Evolutionary conservation across 2,113 vertebrate species (phyloP).

Genomic region (Callionymus lyra): DNA sequence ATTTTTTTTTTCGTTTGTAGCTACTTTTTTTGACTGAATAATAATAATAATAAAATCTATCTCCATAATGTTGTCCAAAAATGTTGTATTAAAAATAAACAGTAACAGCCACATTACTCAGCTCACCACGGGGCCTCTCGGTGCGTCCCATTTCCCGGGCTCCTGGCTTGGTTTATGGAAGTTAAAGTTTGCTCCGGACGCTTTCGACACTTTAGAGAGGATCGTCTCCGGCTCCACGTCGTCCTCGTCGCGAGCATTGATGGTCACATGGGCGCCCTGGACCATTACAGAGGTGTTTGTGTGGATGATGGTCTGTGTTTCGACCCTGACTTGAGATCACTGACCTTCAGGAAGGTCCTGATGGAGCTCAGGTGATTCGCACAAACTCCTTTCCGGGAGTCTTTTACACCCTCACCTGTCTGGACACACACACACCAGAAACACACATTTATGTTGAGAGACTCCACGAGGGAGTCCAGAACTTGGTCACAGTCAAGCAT

Average conservation of each 20-base stretch:
- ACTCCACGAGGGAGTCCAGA: no score
- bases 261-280: conserved; percentile 87
- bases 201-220: conserved; percentile 82
- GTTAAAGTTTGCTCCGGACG: conserved; percentile 81
- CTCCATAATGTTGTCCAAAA: no score
- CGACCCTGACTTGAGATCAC: no score
- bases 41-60: no score
- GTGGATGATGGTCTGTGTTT: no score
- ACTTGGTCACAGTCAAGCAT: not conserved
- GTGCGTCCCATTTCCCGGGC: conserved; percentile 68
- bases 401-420: conserved; percentile 73
- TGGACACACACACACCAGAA: conserved; percentile 17
- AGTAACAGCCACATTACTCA: no score
- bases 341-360: conserved; percentile 83
- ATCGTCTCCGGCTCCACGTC: conserved; percentile 84
- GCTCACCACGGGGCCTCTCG: conserved; percentile 83
- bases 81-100: no score
- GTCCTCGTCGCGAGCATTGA: conserved; percentile 85
- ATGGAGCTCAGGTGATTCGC: conserved; percentile 85
- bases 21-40: no score
- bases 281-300: no score
- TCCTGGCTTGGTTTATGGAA: conserved; percentile 73
- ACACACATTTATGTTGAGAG: not conserved
- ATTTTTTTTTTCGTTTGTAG: no score
- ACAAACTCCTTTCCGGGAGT: conserved; percentile 78